Evolutionary conservation across 2,113 vertebrate genomes (phyloP), one percentile per base, ranked within the genome.

Genomic region (Pogonocichla stellata): DNA sequence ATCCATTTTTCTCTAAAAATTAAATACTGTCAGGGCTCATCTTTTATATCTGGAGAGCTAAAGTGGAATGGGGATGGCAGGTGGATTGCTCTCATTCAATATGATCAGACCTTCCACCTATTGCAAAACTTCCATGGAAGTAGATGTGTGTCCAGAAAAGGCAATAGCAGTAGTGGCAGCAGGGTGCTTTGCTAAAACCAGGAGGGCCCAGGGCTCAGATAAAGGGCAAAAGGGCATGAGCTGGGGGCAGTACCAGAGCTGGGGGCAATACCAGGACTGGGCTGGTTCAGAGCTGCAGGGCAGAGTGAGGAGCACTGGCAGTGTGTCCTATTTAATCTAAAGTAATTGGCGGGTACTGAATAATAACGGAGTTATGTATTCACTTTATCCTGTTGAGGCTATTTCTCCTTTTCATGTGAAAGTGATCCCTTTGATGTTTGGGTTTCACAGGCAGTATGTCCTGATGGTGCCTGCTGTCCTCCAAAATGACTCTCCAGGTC

Each of bases 401-500:
- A 17, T 48, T 93, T 88, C 54, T 95, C 10, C 18, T 56, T 57
- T 72, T 34, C 40, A 20, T 53, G 3, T 64, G 14, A 26, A 40
- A 31, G 23, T 93, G n/a, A 33, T 66, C 40, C 13, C 70, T 84
- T 28, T 82, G n/a, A 25, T 83, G 12, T 78, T 86, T 62, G 71
- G 19, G 60, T 92, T 58, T 80, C 70, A 43, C 43, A 98, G 97
- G 72, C 97, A 97, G 25, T 97, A 98, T 73, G 64, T 96, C 54
- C 91, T 98, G 56, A 91, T 97, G 91, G 95, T 97, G 36, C 97
- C 97, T 45, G 91, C 93, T 54, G 93, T 97, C 48, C 90, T 97
- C 42, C 96, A 95, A 43, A 93, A 73, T 14, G 45, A 72, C 38
- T 95, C 96, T 62, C 69, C 91, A 50, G 61, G 83, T 40, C 96